Conservation (phyloP, 2,113 vertebrate genomes). For the Neomonachus schauinslandi region DNA sequence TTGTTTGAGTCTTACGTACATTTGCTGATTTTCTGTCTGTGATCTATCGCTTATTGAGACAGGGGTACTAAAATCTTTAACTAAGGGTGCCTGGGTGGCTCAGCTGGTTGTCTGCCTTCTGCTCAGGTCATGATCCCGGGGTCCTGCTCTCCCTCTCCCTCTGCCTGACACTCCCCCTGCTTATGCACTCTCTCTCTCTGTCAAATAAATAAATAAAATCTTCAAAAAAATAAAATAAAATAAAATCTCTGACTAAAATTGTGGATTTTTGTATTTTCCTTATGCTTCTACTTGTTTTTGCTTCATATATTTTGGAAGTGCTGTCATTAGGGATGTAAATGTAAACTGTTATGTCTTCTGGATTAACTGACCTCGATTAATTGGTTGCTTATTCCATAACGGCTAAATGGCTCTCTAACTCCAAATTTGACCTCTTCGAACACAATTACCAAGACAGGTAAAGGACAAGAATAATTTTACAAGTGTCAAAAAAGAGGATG, state of each 20-base stretch:
- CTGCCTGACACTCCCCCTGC: too few relatives aligned
- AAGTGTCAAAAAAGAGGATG: not conserved
- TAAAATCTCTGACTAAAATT: not conserved
- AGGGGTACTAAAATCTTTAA: not conserved
- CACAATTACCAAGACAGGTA: not conserved
- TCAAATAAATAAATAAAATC: too few relatives aligned
- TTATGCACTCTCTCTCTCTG: too few relatives aligned
- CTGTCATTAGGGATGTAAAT: not conserved
- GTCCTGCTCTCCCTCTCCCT: too few relatives aligned
- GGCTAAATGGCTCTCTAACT: not conserved
- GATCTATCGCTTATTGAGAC: not conserved
- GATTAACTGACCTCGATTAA: constrained; percentile 41
- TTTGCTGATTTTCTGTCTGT: not conserved
- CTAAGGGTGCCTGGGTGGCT: not conserved
- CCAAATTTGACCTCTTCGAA: not conserved
- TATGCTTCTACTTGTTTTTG: not conserved
- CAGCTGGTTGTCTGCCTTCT: not conserved
- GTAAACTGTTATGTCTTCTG: not conserved
- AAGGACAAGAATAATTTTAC: not conserved
- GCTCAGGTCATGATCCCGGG: too few relatives aligned
- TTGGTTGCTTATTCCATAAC: not conserved
- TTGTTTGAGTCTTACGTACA: not conserved
- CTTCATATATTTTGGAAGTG: not conserved
- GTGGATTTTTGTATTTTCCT: not conserved
- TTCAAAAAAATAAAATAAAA: not conserved